Percentiles rank a stretch among this genome's conserved stretches.
These are phyloP conservation scores for Tautogolabrus adspersus DNA, from an alignment of 2,113 vertebrate species.

Conservation along the genomic window DNA sequence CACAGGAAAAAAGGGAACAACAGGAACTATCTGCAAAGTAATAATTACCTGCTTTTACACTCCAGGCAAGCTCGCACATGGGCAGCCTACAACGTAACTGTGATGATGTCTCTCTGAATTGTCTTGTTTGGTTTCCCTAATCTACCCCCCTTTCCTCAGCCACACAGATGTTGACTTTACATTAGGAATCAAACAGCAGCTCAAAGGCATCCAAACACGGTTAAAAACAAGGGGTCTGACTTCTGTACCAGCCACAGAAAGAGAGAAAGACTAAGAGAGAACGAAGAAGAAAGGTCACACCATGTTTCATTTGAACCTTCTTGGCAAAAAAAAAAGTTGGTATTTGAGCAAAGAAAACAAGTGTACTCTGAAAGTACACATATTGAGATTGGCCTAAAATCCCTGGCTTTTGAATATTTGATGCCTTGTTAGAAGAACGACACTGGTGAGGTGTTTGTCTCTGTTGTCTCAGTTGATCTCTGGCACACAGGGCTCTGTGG, in stretches of 20 bases:
- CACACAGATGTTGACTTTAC: conserved; percentile 64
- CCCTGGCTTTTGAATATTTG: conserved; percentile 74
- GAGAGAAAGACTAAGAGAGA: conserved; percentile 14
- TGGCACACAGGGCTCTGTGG: conserved; percentile 68
- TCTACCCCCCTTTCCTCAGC: conserved; percentile 43
- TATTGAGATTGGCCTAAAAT: conserved; percentile 69
- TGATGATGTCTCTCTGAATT: conserved; percentile 53
- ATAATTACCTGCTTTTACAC: conserved; percentile 67
- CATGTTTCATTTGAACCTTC: conserved; percentile 14
- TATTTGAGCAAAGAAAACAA: conserved; percentile 62
- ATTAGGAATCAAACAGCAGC: conserved; percentile 34
- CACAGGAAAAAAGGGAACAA: conserved; percentile 18
- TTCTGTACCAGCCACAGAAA: conserved; percentile 16
- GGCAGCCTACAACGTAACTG: conserved; percentile 44
- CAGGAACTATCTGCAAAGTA: conserved; percentile 44
- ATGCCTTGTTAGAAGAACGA: conserved; percentile 72
- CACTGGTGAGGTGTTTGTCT: conserved; percentile 70
- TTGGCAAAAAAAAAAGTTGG: conserved; percentile 30
- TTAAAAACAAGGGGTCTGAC: conserved; percentile 33
- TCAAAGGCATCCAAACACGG: conserved; percentile 34
- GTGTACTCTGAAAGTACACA: conserved; percentile 67
- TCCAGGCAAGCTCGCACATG: conserved; percentile 60
- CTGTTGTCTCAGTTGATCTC: conserved; percentile 71
- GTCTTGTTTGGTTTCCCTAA: conserved; percentile 63
- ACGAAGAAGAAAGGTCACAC: background rate